Evolutionary conservation across 2,888 invertebrate genomes (phyloP).

Genomic region (Caenorhabditis sp.): DNA sequence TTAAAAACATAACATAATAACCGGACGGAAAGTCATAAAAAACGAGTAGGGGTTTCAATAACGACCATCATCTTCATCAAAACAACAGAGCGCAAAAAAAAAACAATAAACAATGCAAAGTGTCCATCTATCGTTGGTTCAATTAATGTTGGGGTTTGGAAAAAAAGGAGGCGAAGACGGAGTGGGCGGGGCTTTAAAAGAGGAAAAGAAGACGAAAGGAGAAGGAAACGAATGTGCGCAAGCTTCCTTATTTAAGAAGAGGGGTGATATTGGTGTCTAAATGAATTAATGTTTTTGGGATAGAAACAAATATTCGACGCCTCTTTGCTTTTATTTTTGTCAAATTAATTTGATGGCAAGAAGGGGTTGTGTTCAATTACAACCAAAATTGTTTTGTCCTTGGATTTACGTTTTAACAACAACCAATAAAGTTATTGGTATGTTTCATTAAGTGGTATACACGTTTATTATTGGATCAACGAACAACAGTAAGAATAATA

Average conservation of each 20-base stretch:
- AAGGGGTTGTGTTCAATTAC: neutral
- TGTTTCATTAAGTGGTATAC: neutral
- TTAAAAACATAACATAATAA: too few relatives aligned
- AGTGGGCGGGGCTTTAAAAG: neutral
- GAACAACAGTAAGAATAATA: neutral
- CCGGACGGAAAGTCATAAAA: too few relatives aligned
- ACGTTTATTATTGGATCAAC: neutral
- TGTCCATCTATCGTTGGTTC: constrained; percentile 8
- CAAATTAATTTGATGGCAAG: neutral
- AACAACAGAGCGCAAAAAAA: neutral
- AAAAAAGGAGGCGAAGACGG: neutral
- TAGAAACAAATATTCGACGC: neutral
- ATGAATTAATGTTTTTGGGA: constrained; percentile 5
- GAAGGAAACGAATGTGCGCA: neutral
- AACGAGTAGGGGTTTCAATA: too few relatives aligned
- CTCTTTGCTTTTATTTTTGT: neutral
- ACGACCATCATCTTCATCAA: neutral
- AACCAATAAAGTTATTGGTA: neutral
- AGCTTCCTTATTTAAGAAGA: neutral
- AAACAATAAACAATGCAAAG: neutral
- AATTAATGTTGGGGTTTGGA: constrained; percentile 30
- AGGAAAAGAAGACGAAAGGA: neutral
- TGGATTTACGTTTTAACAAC: neutral
- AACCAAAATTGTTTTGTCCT: neutral
- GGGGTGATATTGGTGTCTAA: constrained; percentile 3